Evolutionary conservation across 2,113 vertebrate genomes (phyloP).

Genomic region (Plecotus auritus): DNA sequence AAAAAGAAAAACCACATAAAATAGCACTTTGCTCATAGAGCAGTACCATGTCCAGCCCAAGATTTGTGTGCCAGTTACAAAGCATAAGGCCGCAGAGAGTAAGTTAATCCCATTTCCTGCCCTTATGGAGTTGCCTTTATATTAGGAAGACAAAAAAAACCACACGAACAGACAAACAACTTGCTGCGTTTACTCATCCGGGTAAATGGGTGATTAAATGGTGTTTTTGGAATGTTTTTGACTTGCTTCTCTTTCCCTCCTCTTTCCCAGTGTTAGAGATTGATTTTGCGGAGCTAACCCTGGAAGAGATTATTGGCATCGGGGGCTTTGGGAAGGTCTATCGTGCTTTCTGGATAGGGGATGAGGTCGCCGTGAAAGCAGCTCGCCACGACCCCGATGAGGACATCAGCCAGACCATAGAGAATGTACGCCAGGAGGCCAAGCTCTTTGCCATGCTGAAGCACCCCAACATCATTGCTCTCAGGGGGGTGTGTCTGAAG

Average conservation of each 20-base stretch:
- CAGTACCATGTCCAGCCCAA: background rate
- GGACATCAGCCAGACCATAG: constrained; percentile 92
- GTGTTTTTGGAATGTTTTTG: background rate
- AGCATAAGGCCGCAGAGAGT: background rate
- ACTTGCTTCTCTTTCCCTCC: constrained; percentile 26
- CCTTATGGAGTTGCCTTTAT: background rate
- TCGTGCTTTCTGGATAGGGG: constrained; percentile 91
- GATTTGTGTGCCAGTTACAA: background rate
- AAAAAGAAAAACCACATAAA: background rate
- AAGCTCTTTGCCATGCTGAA: constrained; percentile 97
- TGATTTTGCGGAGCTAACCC: constrained; percentile 91
- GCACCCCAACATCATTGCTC: constrained; percentile 96
- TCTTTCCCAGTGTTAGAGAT: constrained; percentile 90
- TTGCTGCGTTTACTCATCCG: background rate
- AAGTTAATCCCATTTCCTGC: background rate
- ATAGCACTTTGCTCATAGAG: background rate
- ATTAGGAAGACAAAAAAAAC: background rate
- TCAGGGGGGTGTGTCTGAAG: constrained; percentile 92
- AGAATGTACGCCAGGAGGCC: constrained; percentile 96
- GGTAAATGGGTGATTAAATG: background rate
- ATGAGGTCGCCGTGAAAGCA: constrained; percentile 96
- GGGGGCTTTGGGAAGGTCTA: constrained; percentile 98
- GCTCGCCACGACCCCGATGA: constrained; percentile 96
- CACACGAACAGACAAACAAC: fast-evolving
- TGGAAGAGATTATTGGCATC: constrained; percentile 98